phyloP scores from a whole-genome alignment of 2,888 invertebrate species.

The Drosophila quinaria region DNA sequence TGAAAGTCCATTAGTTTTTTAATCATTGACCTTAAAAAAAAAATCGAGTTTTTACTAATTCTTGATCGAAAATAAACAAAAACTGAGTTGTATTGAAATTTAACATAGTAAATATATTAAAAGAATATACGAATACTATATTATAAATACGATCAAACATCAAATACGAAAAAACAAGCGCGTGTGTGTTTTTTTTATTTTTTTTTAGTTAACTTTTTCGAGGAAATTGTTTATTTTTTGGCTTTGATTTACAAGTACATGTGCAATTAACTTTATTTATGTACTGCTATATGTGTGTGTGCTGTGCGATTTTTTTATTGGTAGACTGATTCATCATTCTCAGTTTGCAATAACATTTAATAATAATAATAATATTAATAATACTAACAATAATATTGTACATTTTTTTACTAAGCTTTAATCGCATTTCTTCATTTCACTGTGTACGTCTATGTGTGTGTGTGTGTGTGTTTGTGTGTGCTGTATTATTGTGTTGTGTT shows the following conservation, averaged over 20 bases:
- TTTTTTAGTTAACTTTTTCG: conserved; percentile 36
- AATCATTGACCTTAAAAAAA: conserved; percentile 67
- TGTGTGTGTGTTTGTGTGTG: conserved; percentile 21
- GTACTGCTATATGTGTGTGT: conserved; percentile 32
- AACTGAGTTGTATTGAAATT: conserved; percentile 14
- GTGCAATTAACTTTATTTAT: conserved; percentile 1
- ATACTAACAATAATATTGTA: conserved; percentile 23
- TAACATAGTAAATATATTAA: conserved; percentile 3
- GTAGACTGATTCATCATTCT: conserved; percentile 22
- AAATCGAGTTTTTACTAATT: conserved; percentile 18
- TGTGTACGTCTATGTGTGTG: conserved; percentile 23
- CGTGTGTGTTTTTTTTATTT: conserved; percentile 35
- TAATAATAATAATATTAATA: conserved; percentile 13
- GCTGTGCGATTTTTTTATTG: conserved; percentile 33
- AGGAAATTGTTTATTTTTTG: conserved; percentile 31
- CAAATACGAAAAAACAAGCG: conserved; percentile 23
- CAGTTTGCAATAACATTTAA: conserved; percentile 28
- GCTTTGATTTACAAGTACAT: conserved; percentile 22
- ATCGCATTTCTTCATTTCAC: conserved; percentile 19
- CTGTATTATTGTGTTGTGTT: conserved; percentile 31
- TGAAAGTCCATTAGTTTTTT: conserved; percentile 83
- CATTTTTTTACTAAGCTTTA: conserved; percentile 33
- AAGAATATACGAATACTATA: conserved; percentile 14
- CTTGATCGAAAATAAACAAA: neutral
- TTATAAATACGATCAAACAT: conserved; percentile 29